These are phyloP conservation scores for Halocaridina rubra DNA, from an alignment of 2,888 invertebrate genomes.

Conservation along the genomic window DNA sequence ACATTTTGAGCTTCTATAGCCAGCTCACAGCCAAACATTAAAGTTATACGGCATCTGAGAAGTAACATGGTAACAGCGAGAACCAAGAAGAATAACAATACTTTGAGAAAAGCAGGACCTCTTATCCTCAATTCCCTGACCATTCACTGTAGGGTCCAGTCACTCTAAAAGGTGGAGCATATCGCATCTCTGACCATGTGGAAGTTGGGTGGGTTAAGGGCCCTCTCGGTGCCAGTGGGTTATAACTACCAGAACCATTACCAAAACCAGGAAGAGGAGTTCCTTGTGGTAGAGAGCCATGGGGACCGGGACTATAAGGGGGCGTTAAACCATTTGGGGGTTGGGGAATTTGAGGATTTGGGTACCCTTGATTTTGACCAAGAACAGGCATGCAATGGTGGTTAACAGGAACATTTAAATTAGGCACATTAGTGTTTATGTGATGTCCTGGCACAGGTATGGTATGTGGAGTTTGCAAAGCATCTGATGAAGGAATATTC, in stretches of 20 bases:
- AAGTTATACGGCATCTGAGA: conserved; percentile 54
- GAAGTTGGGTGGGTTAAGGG: conserved; percentile 53
- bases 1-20: conserved; percentile 57
- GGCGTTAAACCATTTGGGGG: conserved; percentile 61
- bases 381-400: conserved; percentile 17
- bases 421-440: conserved; percentile 29
- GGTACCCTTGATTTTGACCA: conserved; percentile 40
- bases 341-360: conserved; percentile 46
- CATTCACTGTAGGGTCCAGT: conserved; percentile 63
- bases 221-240: conserved; percentile 44
- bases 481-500: neutral
- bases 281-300: conserved; percentile 54
- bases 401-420: conserved; percentile 3
- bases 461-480: conserved; percentile 26
- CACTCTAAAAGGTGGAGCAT: conserved; percentile 58
- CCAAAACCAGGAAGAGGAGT: conserved; percentile 53
- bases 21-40: conserved; percentile 59
- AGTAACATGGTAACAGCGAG: conserved; percentile 57
- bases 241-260: conserved; percentile 39
- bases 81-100: conserved; percentile 55
- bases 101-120: conserved; percentile 31
- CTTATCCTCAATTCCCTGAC: conserved; percentile 51
- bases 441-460: conserved; percentile 48
- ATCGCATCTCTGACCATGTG: conserved; percentile 61
- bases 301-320: conserved; percentile 63